Conservation (phyloP, 2,888 invertebrate genomes). For the Rhagonycha fulva region DNA sequence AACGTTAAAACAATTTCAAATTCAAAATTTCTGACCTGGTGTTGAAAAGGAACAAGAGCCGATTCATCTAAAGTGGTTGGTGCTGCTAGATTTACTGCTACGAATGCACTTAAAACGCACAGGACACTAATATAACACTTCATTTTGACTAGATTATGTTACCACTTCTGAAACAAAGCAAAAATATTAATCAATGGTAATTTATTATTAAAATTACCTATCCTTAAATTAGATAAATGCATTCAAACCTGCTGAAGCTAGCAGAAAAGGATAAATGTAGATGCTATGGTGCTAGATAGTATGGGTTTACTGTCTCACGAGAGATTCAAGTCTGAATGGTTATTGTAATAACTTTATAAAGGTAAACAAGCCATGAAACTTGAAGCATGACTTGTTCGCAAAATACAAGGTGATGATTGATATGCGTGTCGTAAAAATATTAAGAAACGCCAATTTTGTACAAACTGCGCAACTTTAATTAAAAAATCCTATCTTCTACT, state of each 20-base stretch:
- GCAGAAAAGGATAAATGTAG: not conserved
- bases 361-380: not conserved
- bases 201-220: not conserved
- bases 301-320: not conserved
- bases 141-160: slow-evolving; percentile 56
- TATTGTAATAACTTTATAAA: not conserved
- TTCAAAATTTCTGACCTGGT: slow-evolving; percentile 45
- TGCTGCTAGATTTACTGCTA: slow-evolving; percentile 49
- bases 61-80: slow-evolving; percentile 40
- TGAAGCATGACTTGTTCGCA: not conserved
- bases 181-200: slow-evolving; percentile 14
- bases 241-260: not conserved
- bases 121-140: slow-evolving; percentile 54
- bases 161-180: slow-evolving; percentile 52
- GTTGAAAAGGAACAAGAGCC: slow-evolving; percentile 39
- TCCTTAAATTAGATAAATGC: not conserved
- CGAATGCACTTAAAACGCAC: slow-evolving; percentile 53
- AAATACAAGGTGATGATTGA: slow-evolving; percentile 5
- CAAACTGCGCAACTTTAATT: not conserved
- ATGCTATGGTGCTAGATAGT: not conserved
- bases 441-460: slow-evolving; percentile 9
- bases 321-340: not conserved
- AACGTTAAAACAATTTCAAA: not conserved
- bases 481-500: not conserved
- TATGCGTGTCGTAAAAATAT: slow-evolving; percentile 9